These are phyloP conservation scores for Scaptodrosophila lebanonensis DNA, from an alignment of 1,140 invertebrate genomes.

Conservation along the genomic window DNA sequence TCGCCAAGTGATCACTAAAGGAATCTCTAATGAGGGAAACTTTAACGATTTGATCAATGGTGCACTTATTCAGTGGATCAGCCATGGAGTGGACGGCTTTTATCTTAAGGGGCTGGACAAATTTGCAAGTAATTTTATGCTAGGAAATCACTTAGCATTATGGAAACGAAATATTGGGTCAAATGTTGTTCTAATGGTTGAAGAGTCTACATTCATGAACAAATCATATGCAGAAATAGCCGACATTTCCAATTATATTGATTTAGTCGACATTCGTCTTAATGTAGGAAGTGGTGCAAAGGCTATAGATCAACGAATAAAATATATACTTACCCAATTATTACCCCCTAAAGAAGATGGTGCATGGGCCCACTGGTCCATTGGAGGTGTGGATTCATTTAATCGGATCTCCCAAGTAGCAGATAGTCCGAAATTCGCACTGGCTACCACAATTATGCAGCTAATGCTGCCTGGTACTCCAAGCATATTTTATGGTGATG, in stretches of 20 bases:
- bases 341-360: conserved; percentile 62
- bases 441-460: conserved; percentile 82
- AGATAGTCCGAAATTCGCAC: conserved; percentile 77
- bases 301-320: conserved; percentile 80
- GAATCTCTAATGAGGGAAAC: neutral
- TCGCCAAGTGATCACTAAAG: neutral
- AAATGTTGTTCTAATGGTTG: conserved; percentile 83
- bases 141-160: conserved; percentile 79
- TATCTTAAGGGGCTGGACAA: conserved; percentile 85
- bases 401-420: conserved; percentile 79
- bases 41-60: conserved; percentile 61
- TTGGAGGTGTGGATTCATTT: conserved; percentile 78
- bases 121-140: conserved; percentile 77
- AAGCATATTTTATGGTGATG: conserved; percentile 89
- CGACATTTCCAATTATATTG: conserved; percentile 81
- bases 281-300: conserved; percentile 80
- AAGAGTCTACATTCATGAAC: conserved; percentile 79
- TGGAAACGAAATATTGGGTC: conserved; percentile 83
- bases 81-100: conserved; percentile 86
- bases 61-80: conserved; percentile 82
- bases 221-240: conserved; percentile 76
- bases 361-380: conserved; percentile 88
- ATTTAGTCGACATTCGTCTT: conserved; percentile 85
- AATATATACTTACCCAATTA: conserved; percentile 79
- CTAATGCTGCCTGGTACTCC: conserved; percentile 88